Evolutionary conservation across 2,113 vertebrate species (phyloP).

Genomic region (Microcebus griseorufus): DNA sequence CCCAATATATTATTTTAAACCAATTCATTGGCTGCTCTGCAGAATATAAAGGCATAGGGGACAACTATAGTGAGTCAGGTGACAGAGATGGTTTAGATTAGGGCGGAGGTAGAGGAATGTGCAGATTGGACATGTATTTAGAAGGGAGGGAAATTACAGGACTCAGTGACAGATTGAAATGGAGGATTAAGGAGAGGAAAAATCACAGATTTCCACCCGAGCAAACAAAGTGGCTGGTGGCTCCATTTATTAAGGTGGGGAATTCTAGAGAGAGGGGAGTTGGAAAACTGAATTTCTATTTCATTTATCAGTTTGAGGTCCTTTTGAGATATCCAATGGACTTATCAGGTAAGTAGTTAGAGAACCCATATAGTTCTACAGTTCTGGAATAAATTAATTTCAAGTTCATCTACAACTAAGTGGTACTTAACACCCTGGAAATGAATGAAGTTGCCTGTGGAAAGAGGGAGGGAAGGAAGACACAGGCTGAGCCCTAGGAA

Average conservation of each 20-base stretch:
- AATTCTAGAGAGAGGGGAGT: background rate
- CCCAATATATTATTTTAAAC: background rate
- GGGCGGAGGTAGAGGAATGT: background rate
- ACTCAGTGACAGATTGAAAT: background rate
- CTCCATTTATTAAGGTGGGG: background rate
- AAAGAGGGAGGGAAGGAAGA: background rate
- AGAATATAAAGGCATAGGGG: background rate
- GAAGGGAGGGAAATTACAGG: background rate
- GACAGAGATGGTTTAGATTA: background rate
- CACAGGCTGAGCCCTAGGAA: background rate
- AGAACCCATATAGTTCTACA: background rate
- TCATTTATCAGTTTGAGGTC: background rate
- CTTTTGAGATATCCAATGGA: background rate
- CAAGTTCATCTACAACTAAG: background rate
- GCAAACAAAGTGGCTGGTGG: background rate
- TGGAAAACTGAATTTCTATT: background rate
- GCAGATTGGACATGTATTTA: background rate
- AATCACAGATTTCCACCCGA: background rate
- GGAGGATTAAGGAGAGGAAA: background rate
- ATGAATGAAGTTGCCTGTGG: background rate
- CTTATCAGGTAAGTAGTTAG: background rate
- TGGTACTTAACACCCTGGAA: background rate
- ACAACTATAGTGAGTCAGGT: background rate
- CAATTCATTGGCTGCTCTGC: background rate
- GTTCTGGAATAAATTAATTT: background rate